Percentiles rank a stretch among this genome's conserved stretches.
phyloP scores from a whole-genome alignment of 2,888 invertebrate genomes.

The Machimus rusticus region DNA sequence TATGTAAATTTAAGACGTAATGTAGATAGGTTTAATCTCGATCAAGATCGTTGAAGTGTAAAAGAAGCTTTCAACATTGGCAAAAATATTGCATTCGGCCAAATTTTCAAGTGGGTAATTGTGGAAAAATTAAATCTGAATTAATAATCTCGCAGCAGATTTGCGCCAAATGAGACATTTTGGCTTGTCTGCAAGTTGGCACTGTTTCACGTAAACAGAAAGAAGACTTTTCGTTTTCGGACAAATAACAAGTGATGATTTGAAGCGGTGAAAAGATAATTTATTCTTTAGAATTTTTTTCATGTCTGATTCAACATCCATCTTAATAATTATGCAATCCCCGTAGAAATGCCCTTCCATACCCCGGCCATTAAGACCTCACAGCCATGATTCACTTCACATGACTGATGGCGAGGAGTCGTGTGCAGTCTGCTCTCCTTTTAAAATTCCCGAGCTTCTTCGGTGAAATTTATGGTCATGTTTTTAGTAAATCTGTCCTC shows the following conservation, averaged over 20 bases:
- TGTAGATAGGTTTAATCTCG: not conserved
- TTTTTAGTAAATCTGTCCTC: conserved; percentile 37
- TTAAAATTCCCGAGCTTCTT: conserved; percentile 23
- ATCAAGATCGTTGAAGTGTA: not conserved
- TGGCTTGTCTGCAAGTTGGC: conserved; percentile 2
- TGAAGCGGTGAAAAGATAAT: not conserved
- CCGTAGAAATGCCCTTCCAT: not conserved
- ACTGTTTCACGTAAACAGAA: conserved; percentile 10
- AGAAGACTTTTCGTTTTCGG: not conserved
- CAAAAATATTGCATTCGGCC: not conserved
- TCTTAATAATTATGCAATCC: conserved; percentile 20
- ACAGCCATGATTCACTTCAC: not conserved
- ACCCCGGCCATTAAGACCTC: not conserved
- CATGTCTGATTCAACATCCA: not conserved
- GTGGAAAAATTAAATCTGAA: not conserved
- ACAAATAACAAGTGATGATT: not conserved
- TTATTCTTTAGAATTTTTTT: not conserved
- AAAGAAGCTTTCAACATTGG: not conserved
- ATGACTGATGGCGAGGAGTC: not conserved
- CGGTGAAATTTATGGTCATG: conserved; percentile 25
- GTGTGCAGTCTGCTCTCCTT: conserved; percentile 9
- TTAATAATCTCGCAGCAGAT: not conserved
- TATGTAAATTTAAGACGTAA: not conserved
- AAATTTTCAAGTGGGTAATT: not conserved
- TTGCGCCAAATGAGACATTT: not conserved